These are phyloP conservation scores for Macrocentrus cingulum DNA, from an alignment of 1,140 invertebrate genomes.

Conservation along the genomic window DNA sequence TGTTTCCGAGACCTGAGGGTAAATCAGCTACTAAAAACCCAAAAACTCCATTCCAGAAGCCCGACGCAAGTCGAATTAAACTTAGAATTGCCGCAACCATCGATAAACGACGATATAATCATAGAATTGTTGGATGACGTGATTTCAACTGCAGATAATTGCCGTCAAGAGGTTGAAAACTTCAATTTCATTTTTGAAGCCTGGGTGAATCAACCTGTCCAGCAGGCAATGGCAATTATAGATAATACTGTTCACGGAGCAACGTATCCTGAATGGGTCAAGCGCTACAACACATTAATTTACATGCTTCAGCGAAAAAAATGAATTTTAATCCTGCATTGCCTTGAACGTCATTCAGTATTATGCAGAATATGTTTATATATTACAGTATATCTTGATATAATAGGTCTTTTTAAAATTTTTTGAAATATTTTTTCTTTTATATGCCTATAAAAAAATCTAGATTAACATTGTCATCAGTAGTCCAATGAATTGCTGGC, in stretches of 20 bases:
- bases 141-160: slow-evolving; percentile 27
- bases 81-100: slow-evolving; percentile 7
- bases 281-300: slow-evolving; percentile 40
- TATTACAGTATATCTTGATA: no score
- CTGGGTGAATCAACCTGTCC: slow-evolving; percentile 40
- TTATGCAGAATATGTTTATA: background rate
- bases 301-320: slow-evolving; percentile 43
- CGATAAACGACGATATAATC: slow-evolving; percentile 22
- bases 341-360: background rate
- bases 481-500: no score
- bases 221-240: slow-evolving; percentile 36
- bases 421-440: no score
- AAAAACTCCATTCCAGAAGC: slow-evolving; percentile 16
- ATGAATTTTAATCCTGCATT: slow-evolving; percentile 14
- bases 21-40: slow-evolving; percentile 31
- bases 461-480: no score
- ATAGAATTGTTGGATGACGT: slow-evolving; percentile 37
- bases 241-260: slow-evolving; percentile 37
- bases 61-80: slow-evolving; percentile 5
- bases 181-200: slow-evolving; percentile 37
- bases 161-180: slow-evolving; percentile 32
- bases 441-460: no score
- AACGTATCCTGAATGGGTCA: slow-evolving; percentile 42
- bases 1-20: slow-evolving; percentile 36
- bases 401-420: no score